Base-by-base conservation (phyloP, 2,113 vertebrate species). In the Maccullochella peelii region DNA sequence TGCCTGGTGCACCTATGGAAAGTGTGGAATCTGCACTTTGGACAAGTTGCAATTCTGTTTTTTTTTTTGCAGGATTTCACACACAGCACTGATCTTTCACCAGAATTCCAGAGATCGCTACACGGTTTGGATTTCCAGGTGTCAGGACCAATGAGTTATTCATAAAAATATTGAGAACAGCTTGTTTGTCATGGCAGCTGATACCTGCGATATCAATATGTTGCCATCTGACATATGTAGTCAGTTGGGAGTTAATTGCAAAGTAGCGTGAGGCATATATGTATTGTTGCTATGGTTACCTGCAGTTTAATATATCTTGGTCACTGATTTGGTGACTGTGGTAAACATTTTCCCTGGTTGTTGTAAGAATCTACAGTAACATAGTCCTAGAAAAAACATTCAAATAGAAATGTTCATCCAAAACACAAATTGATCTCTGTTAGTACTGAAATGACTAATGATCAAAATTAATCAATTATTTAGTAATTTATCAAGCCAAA, bases 101-200 rank as follows among this genome's bases (percentile, higher is more conserved):
- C 25, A 55, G 47, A 21, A 14, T 23, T n/a, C 5, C 21, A 38
- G 58, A 62, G 9, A 50, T 62, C 25, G 33, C 20, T 11, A 4
- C n/a, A 23, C 2, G 2, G 36, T 38, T 42, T 15, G 2, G 21
- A 6, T 66, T n/a, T 66, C 8, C 23, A 8, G 11, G 5, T 1
- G 25, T 6, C 30, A 6, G 33, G 11, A 47, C 20, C 8, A 36
- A 36, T 8, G 6, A 15, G 57, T 57, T 74, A 15, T 78, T 57
- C 47, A 49, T 63, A 36, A 69, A 59, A 20, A 52, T 66, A 63
- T 44, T 50, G 33, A 71, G 33, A 76, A 36, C 47, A 61, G 76
- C 11, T 36, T 52, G 44, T 42, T 52, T 30, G 27, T 49, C 27
- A 21, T 3, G 4, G 12, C 18, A 11, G 4, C 20, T 55, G 69